Evolutionary conservation across 2,888 invertebrate species (phyloP).

Genomic region (Bombyx huttoni): DNA sequence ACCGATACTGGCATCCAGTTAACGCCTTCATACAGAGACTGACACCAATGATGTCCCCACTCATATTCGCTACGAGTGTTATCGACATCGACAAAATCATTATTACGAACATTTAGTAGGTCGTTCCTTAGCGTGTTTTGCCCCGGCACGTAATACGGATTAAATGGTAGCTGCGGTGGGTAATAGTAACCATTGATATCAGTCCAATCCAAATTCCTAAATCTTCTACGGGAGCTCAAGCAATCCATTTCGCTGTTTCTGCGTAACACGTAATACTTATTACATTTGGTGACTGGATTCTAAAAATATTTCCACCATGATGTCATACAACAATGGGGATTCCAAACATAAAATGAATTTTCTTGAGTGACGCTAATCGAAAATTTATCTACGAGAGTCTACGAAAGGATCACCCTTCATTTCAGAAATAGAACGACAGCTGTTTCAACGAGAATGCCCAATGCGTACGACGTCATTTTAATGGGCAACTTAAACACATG

Average conservation of each 20-base stretch:
- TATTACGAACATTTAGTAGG: slow-evolving; percentile 25
- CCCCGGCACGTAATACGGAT: slow-evolving; percentile 44
- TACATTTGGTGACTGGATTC: neutral
- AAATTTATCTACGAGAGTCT: neutral
- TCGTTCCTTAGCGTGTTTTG: slow-evolving; percentile 10
- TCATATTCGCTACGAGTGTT: slow-evolving; percentile 30
- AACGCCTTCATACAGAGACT: slow-evolving; percentile 62
- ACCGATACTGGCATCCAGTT: slow-evolving; percentile 55
- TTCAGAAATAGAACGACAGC: slow-evolving; percentile 63
- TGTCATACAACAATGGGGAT: neutral
- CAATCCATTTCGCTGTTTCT: slow-evolving; percentile 43
- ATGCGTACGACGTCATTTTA: slow-evolving; percentile 33
- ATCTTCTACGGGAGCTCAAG: slow-evolving; percentile 33
- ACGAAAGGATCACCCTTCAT: slow-evolving; percentile 26
- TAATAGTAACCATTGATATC: slow-evolving; percentile 46
- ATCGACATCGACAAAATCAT: slow-evolving; percentile 19
- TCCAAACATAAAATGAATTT: neutral
- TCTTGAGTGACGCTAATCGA: neutral
- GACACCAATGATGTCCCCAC: slow-evolving; percentile 39
- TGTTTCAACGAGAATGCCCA: slow-evolving; percentile 46
- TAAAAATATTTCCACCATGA: neutral
- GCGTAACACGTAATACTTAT: slow-evolving; percentile 4
- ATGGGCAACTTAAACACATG: slow-evolving; percentile 33
- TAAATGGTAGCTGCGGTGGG: slow-evolving; percentile 50
- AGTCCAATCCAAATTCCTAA: slow-evolving; percentile 26